phyloP scores from a whole-genome alignment of 2,797 vertebrate species.

The Myotis daubentonii region DNA sequence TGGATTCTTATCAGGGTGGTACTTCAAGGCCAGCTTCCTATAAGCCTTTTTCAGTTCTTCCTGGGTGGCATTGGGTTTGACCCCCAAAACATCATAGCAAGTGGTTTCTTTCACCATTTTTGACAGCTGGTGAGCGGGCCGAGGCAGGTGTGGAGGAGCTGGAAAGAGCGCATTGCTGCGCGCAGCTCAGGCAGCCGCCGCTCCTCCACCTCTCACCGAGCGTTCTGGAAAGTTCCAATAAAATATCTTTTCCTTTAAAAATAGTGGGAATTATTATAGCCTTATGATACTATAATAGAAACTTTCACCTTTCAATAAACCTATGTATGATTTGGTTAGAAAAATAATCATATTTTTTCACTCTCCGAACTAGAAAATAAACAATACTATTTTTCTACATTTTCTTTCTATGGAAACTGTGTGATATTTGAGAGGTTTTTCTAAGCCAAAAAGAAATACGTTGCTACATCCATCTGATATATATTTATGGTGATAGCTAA shows the following conservation, averaged over 20 bases:
- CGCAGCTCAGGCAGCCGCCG: too few species aligned
- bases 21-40: too few species aligned
- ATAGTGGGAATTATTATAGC: neutral
- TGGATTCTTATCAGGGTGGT: too few species aligned
- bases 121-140: too few species aligned
- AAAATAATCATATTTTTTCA: neutral
- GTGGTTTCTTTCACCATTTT: too few species aligned
- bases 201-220: too few species aligned
- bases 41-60: too few species aligned
- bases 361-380: neutral
- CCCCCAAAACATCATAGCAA: too few species aligned
- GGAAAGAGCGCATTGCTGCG: too few species aligned
- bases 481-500: neutral
- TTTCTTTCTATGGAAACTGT: neutral
- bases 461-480: neutral
- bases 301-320: neutral
- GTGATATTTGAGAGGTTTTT: neutral
- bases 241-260: neutral
- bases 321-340: neutral
- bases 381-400: neutral
- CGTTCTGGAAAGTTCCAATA: too few species aligned
- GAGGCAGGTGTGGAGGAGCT: too few species aligned
- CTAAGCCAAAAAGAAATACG: neutral
- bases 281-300: slow-evolving; percentile 35
- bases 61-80: too few species aligned